These are phyloP conservation scores for Drosophila kokeensis DNA, from an alignment of 2,888 invertebrate genomes.

Conservation along the genomic window DNA sequence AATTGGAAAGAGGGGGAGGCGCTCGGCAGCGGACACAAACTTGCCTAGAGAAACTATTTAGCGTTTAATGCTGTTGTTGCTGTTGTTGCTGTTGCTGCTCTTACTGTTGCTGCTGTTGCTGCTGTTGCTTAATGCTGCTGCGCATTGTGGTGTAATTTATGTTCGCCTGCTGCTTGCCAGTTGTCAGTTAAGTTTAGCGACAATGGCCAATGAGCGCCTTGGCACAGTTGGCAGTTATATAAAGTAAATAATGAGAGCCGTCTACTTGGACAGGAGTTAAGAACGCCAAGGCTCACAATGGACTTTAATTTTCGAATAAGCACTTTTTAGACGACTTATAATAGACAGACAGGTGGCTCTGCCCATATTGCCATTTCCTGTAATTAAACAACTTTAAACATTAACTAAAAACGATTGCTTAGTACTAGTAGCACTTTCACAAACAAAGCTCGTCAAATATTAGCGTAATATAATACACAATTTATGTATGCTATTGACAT, in stretches of 20 bases:
- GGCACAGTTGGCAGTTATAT: conserved; percentile 16
- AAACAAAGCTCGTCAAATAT: neutral
- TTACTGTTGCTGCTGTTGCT: neutral
- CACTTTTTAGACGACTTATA: neutral
- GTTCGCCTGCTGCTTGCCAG: conserved; percentile 46
- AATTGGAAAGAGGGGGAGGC: conserved; percentile 7
- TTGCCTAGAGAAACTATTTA: conserved; percentile 41
- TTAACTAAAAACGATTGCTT: neutral
- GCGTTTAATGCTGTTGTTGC: conserved; percentile 4
- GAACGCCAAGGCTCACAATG: neutral
- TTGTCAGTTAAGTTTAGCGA: conserved; percentile 37
- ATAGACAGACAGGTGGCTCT: neutral
- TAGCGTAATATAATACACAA: neutral
- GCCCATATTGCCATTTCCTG: neutral
- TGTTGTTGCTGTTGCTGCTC: neutral
- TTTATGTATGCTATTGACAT: too few species aligned
- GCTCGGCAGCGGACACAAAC: neutral
- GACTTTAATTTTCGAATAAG: neutral
- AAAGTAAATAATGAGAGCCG: neutral
- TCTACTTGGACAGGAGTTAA: neutral
- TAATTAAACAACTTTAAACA: neutral
- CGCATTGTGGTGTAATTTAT: conserved; percentile 65
- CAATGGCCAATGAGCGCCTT: conserved; percentile 32
- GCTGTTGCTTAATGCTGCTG: neutral
- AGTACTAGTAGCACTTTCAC: neutral